Conservation (phyloP, 2,888 invertebrate genomes). For the Nebria brevicollis region DNA sequence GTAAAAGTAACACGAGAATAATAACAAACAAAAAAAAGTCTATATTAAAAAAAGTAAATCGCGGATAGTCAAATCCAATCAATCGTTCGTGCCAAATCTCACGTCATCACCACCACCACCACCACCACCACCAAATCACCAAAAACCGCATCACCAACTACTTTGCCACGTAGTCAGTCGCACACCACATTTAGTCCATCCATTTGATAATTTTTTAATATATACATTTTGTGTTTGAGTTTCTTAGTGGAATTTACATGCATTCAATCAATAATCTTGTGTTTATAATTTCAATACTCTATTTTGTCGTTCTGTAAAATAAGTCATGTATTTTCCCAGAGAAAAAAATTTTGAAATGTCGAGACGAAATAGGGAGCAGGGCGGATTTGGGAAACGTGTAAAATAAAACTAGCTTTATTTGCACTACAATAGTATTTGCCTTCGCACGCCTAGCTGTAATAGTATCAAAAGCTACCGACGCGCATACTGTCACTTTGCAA, state of each 20-base stretch:
- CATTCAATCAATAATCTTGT: too few species aligned
- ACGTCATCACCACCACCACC: conserved; percentile 44
- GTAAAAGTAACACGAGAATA: conserved; percentile 18
- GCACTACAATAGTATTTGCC: conserved; percentile 35
- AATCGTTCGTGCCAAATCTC: conserved; percentile 61
- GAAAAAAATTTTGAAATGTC: not conserved
- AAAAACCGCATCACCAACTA: conserved; percentile 14
- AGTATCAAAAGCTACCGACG: not conserved
- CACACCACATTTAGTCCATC: not conserved
- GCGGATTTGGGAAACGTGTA: not conserved
- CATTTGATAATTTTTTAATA: not conserved
- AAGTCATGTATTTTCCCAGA: not conserved
- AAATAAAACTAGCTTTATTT: conserved; percentile 25
- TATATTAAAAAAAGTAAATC: conserved; percentile 39
- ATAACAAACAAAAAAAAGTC: not conserved
- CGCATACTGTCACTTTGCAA: not conserved
- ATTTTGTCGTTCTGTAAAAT: not conserved
- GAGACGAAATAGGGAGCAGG: not conserved
- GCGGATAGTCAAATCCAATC: conserved; percentile 54
- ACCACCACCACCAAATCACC: conserved; percentile 19
- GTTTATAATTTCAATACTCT: not conserved
- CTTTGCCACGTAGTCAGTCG: conserved; percentile 15
- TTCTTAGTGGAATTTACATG: not conserved
- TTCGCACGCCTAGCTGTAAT: conserved; percentile 24
- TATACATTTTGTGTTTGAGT: not conserved